These are phyloP conservation scores for Urocynchramus pylzowi DNA, from an alignment of 2,113 vertebrate species.

Conservation along the genomic window DNA sequence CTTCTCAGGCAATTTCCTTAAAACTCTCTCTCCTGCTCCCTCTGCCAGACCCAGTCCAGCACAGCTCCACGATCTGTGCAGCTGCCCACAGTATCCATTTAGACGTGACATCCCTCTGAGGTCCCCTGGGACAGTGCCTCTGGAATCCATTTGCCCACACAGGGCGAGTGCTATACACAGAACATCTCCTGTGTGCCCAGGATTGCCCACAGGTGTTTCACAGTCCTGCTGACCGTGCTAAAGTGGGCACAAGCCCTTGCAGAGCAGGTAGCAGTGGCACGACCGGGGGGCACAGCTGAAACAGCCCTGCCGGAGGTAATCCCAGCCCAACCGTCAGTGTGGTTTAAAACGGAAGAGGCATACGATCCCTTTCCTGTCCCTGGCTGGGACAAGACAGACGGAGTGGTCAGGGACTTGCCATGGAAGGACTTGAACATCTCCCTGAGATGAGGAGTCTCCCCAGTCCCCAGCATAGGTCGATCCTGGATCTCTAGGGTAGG, in stretches of 20 bases:
- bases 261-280: background rate
- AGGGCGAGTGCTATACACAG: background rate
- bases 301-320: background rate
- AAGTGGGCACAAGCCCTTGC: background rate
- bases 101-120: background rate
- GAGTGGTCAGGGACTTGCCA: background rate
- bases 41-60: background rate
- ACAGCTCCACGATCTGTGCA: background rate
- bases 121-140: background rate
- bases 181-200: background rate
- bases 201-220: background rate
- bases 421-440: background rate
- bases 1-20: background rate
- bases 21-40: background rate
- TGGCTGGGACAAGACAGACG: background rate
- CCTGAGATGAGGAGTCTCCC: background rate
- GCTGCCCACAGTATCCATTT: rapidly evolving
- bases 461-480: background rate
- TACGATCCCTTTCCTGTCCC: background rate
- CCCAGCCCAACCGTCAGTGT: background rate
- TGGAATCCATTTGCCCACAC: background rate
- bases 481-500: background rate
- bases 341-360: background rate
- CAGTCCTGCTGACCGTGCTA: rapidly evolving
- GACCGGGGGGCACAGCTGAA: rapidly evolving